Percentiles rank a stretch among this genome's conserved stretches.
phyloP scores from a whole-genome alignment of 2,888 invertebrate genomes.

The Nephrotoma appendiculata region DNA sequence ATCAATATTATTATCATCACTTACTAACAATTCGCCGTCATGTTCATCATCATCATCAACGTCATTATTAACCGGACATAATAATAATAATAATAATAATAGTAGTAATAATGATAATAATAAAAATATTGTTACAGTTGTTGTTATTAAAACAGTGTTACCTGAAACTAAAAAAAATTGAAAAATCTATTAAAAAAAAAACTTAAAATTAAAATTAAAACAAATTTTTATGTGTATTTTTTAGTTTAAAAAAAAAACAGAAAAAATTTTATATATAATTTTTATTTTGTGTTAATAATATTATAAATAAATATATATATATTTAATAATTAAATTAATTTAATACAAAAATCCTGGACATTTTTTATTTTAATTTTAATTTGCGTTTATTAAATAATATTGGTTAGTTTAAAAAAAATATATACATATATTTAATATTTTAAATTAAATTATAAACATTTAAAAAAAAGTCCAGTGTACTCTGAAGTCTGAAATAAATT shows the following conservation, averaged over 20 bases:
- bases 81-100: constrained; percentile 1
- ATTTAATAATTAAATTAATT: not conserved
- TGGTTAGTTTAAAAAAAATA: not conserved
- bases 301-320: not conserved
- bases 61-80: not conserved
- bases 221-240: constrained; percentile 2
- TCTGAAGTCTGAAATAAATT: constrained; percentile 19
- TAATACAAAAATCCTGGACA: not conserved
- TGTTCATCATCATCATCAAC: constrained; percentile 17
- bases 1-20: constrained; percentile 15
- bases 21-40: constrained; percentile 12
- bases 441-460: not conserved
- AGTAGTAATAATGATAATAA: constrained; percentile 12
- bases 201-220: constrained; percentile 6
- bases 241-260: not conserved
- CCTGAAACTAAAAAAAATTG: constrained; percentile 21
- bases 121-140: constrained; percentile 33
- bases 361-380: not conserved
- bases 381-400: not conserved
- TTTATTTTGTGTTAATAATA: not conserved
- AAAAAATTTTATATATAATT: constrained; percentile 6
- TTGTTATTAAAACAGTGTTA: constrained; percentile 36
- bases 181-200: constrained; percentile 7
- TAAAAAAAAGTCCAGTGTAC: constrained; percentile 12
- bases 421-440: not conserved